Conservation (phyloP, 2,797 vertebrate genomes). For the Hybognathus amarus region DNA sequence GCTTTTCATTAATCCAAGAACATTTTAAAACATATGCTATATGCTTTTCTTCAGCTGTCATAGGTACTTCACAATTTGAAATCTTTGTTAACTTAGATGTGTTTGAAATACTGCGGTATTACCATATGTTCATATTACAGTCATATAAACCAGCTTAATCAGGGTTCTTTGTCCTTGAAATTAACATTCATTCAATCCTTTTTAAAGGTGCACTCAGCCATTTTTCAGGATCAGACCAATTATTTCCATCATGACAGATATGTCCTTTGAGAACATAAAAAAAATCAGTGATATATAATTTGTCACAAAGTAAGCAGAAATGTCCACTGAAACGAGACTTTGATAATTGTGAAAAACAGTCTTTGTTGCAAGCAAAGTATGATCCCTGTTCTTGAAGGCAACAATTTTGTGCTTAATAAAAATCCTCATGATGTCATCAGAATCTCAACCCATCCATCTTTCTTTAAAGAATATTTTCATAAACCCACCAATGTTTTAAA, state of each 20-base stretch:
- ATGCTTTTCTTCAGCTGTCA: slow-evolving; percentile 32
- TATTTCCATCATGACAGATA: neutral
- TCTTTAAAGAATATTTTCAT: neutral
- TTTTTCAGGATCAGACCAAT: slow-evolving; percentile 23
- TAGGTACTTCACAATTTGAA: neutral
- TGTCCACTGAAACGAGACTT: slow-evolving; percentile 16
- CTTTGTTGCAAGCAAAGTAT: neutral
- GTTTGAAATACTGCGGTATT: slow-evolving; percentile 48
- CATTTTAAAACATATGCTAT: slow-evolving; percentile 53
- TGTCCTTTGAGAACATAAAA: slow-evolving; percentile 15
- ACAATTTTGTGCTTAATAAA: slow-evolving; percentile 29
- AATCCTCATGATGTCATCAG: slow-evolving; percentile 7
- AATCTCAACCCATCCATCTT: neutral
- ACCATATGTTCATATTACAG: slow-evolving; percentile 23
- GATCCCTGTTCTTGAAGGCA: slow-evolving; percentile 16
- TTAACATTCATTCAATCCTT: slow-evolving; percentile 28
- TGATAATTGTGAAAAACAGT: neutral
- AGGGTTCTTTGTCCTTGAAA: slow-evolving; percentile 37
- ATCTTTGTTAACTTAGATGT: slow-evolving; percentile 44
- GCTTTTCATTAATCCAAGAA: slow-evolving; percentile 35
- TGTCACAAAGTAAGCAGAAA: slow-evolving; percentile 1
- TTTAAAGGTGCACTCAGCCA: slow-evolving; percentile 14
- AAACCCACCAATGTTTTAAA: neutral
- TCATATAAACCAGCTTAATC: slow-evolving; percentile 26
- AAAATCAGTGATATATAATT: neutral